phyloP scores from a whole-genome alignment of 2,888 invertebrate species.

The Drosophila birchii region DNA sequence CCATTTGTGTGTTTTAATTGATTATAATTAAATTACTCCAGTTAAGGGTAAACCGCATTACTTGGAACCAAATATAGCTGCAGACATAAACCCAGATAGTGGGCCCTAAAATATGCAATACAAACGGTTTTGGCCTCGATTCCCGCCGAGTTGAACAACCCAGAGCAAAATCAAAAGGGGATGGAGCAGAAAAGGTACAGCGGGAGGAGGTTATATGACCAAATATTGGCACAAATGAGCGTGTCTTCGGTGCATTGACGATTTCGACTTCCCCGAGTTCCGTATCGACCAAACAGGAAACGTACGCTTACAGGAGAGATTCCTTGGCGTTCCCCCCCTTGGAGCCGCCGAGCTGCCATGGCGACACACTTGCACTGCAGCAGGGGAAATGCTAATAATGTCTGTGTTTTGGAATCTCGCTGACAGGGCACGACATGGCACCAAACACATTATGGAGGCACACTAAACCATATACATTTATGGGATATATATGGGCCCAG shows the following conservation, averaged over 20 bases:
- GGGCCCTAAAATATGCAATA: slow-evolving; percentile 60
- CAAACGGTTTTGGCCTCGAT: slow-evolving; percentile 64
- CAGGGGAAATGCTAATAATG: slow-evolving; percentile 56
- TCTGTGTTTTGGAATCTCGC: slow-evolving; percentile 79
- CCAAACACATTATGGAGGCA: slow-evolving; percentile 82
- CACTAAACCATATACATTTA: slow-evolving; percentile 67
- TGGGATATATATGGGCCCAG: slow-evolving; percentile 30
- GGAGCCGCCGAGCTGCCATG: slow-evolving; percentile 41
- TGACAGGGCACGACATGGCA: slow-evolving; percentile 81
- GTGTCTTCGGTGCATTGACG: slow-evolving; percentile 66
- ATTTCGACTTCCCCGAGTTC: slow-evolving; percentile 20
- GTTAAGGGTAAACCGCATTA: not conserved
- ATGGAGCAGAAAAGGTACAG: not conserved
- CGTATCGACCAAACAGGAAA: slow-evolving; percentile 81
- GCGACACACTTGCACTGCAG: slow-evolving; percentile 51
- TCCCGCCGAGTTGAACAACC: slow-evolving; percentile 70
- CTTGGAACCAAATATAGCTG: slow-evolving; percentile 52
- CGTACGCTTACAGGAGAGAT: slow-evolving; percentile 24
- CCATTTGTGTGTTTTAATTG: slow-evolving; percentile 15
- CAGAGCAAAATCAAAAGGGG: not conserved
- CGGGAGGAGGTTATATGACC: slow-evolving; percentile 8
- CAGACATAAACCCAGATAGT: slow-evolving; percentile 32
- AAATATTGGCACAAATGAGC: slow-evolving; percentile 70
- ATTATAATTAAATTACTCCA: slow-evolving; percentile 23
- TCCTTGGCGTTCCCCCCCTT: slow-evolving; percentile 16